These are phyloP conservation scores for Heliocidaris tuberculata DNA, from an alignment of 35 echinoderm and acorn worm genomes.

Conservation along the genomic window DNA sequence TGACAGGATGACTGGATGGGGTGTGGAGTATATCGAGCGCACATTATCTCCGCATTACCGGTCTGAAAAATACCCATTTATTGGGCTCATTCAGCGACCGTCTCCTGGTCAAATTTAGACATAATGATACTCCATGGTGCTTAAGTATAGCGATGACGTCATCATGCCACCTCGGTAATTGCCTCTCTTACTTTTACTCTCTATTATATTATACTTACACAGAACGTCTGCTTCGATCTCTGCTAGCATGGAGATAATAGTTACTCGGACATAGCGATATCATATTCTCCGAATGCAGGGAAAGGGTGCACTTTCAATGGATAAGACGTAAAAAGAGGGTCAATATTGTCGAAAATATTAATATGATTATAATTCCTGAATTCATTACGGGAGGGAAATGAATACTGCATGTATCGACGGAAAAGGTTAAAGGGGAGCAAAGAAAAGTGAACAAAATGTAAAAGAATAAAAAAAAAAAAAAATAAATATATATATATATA, in stretches of 20 bases:
- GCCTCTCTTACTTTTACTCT: background rate
- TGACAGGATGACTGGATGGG: background rate
- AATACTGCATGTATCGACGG: no score
- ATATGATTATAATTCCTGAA: no score
- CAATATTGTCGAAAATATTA: no score
- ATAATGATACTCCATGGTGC: background rate
- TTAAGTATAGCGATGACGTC: background rate
- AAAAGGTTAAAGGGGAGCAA: no score
- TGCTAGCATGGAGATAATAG: no score
- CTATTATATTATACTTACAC: background rate
- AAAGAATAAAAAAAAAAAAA: no score
- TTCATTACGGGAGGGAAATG: no score
- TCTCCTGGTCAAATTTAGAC: background rate
- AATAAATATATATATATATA: no score
- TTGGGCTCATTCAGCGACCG: background rate
- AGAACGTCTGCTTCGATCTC: background rate
- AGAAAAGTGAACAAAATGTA: no score
- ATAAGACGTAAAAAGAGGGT: no score
- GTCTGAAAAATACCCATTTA: background rate
- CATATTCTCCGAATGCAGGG: no score
- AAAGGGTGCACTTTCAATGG: no score
- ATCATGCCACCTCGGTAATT: background rate
- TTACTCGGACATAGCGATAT: background rate
- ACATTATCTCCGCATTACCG: background rate
- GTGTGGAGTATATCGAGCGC: background rate